Evolutionary conservation across 2,888 invertebrate species (phyloP).

Genomic region (Ptychoptera albimana): DNA sequence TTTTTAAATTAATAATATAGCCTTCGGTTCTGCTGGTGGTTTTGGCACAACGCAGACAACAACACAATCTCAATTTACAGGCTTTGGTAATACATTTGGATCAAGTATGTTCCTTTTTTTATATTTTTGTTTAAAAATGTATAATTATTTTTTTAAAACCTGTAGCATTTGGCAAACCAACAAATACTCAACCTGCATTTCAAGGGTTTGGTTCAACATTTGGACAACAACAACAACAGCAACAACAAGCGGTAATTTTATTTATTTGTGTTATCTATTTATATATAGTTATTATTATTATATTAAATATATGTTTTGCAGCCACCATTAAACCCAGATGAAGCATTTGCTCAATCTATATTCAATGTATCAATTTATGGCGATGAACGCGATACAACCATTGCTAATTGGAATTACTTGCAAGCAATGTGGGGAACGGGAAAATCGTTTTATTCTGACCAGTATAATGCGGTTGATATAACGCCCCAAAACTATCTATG

Average conservation of each 20-base stretch:
- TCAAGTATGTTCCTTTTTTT: constrained; percentile 2
- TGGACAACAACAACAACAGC: constrained; percentile 31
- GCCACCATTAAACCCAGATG: constrained; percentile 42
- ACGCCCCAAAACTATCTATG: constrained; percentile 82
- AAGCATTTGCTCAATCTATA: constrained; percentile 56
- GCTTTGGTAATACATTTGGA: constrained; percentile 8
- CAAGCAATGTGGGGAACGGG: constrained; percentile 47
- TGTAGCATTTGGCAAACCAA: constrained; percentile 21
- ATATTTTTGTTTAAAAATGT: neutral
- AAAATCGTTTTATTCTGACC: constrained; percentile 62
- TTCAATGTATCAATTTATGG: constrained; percentile 74
- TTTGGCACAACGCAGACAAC: constrained; percentile 12
- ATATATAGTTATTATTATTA: constrained; percentile 27
- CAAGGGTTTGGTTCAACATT: constrained; percentile 16
- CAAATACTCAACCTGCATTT: constrained; percentile 17
- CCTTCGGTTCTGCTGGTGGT: constrained; percentile 3
- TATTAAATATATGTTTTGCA: neutral
- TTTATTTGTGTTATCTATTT: constrained; percentile 1
- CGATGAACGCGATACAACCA: constrained; percentile 85
- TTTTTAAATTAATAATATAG: neutral
- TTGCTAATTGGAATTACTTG: constrained; percentile 89
- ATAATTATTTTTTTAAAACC: no score
- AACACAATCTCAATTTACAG: constrained; percentile 3
- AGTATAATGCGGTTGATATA: constrained; percentile 64
- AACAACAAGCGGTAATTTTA: constrained; percentile 18